Base-by-base conservation (phyloP, 1,140 invertebrate species). In the Hormaphis cornu region DNA sequence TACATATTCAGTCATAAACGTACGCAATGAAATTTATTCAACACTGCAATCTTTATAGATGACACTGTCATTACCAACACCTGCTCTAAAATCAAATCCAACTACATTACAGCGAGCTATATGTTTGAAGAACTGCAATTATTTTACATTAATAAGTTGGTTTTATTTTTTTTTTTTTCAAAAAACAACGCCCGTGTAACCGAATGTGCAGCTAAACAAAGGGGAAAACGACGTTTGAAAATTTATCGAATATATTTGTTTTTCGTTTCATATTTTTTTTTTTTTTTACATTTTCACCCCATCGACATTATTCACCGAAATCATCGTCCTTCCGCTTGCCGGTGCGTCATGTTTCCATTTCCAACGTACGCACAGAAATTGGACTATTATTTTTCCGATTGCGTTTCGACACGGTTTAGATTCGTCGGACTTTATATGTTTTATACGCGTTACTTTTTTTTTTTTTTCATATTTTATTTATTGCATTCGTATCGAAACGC, bases 361-460 rank as follows among this genome's bases (percentile, higher is more conserved):
- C 48, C n/a, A n/a, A n/a, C 12, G 14, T 40, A 50, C 9, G 12
- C 22, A 26, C 40, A 35, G 44, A 50, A 50, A 50, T 66, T 48
- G 44, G 44, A 50, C 44, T 66, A 50, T 66, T 66, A 66, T 66
- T 66, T 66, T 48, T 66, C 59, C 59, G 42, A 48, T 48, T 44
- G 10, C 44, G 44, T 48, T 66, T 50, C 61, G 61, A 50, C 28
- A 66, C 42, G 61, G 61, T 66, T 66, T 50, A 18, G 28, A 66
- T 66, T 66, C 7, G 44, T 18, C 14, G 58, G 24, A 40, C 8
- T 66, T 50, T 66, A 16, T n/a, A 2, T 22, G 5, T 4, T 24
- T n/a, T 22, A 50, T 18, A 50, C 18, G 12, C 20, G 22, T 50
- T 53, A 30, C 16, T 42, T n/a, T 42, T 42, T n/a, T 42, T n/a